These are phyloP conservation scores for Perca flavescens DNA, from an alignment of 2,113 vertebrate genomes.

Conservation along the genomic window DNA sequence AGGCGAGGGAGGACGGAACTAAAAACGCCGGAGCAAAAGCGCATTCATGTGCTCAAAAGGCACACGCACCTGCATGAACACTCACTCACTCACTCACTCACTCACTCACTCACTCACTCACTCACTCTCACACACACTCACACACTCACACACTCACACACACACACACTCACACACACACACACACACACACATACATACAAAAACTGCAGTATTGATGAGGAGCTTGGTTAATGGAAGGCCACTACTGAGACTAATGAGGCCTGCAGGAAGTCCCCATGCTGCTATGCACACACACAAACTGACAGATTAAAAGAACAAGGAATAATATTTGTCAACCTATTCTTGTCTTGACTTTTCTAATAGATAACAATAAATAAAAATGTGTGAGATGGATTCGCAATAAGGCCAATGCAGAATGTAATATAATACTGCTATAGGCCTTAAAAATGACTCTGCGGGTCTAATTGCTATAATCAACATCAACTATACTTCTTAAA, in stretches of 20 bases:
- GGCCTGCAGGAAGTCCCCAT: slow-evolving; percentile 28
- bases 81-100: neutral
- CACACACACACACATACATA: neutral
- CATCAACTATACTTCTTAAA: too few species aligned
- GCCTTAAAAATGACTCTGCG: neutral
- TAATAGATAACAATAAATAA: neutral
- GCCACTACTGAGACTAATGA: slow-evolving; percentile 62
- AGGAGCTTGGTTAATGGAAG: slow-evolving; percentile 64
- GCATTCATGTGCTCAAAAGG: neutral
- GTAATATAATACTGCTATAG: neutral
- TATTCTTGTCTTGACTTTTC: slow-evolving; percentile 10
- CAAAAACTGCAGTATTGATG: slow-evolving; percentile 67
- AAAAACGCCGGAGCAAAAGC: slow-evolving; percentile 53
- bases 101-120: neutral
- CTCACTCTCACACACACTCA: neutral
- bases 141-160: neutral
- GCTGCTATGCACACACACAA: slow-evolving; percentile 1
- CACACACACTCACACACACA: neutral
- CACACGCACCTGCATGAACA: too few species aligned
- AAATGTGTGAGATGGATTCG: neutral
- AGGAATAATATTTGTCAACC: neutral
- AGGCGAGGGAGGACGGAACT: slow-evolving; percentile 76
- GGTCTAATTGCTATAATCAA: neutral
- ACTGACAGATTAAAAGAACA: neutral
- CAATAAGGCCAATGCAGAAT: neutral